Evolutionary conservation across 1,140 invertebrate species (phyloP).

Genomic region (Penaeus indicus): DNA sequence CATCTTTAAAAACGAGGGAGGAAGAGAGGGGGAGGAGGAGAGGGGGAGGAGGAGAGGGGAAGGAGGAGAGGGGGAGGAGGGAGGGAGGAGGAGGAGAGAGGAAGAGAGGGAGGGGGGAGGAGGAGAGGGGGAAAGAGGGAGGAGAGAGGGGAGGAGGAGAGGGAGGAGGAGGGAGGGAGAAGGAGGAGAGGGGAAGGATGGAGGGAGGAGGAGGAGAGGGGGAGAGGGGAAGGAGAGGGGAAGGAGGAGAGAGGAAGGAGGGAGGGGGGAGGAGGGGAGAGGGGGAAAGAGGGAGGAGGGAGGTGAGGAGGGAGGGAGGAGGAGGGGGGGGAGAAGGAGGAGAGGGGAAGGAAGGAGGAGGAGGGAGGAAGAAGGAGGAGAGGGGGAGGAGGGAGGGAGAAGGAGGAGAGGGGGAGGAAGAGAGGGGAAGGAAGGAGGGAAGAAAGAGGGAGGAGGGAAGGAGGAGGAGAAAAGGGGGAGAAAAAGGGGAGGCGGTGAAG

Average conservation of each 20-base stretch:
- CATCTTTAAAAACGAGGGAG: not conserved
- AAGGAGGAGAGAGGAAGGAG: not conserved
- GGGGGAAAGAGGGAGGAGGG: no score
- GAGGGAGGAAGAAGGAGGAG: not conserved
- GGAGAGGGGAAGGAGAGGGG: not conserved
- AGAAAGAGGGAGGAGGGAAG: slow-evolving; percentile 24
- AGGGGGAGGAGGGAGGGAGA: slow-evolving; percentile 9
- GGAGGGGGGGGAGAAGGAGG: no score
- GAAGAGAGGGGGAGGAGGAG: not conserved
- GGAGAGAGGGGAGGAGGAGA: not conserved
- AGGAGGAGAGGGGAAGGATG: not conserved
- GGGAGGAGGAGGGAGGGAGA: not conserved
- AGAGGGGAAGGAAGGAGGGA: not conserved
- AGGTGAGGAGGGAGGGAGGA: no score
- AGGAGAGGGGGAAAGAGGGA: not conserved
- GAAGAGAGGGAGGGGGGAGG: not conserved
- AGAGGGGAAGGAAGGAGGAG: not conserved
- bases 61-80: not conserved
- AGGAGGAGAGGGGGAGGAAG: not conserved
- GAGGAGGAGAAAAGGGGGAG: not conserved
- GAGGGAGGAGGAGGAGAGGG: not conserved
- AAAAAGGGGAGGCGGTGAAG: not conserved
- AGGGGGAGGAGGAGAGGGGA: not conserved
- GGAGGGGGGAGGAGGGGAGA: not conserved
- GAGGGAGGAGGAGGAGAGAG: no score